Base-by-base conservation (phyloP, 2,888 invertebrate genomes). In the Drosophila emarginata region DNA sequence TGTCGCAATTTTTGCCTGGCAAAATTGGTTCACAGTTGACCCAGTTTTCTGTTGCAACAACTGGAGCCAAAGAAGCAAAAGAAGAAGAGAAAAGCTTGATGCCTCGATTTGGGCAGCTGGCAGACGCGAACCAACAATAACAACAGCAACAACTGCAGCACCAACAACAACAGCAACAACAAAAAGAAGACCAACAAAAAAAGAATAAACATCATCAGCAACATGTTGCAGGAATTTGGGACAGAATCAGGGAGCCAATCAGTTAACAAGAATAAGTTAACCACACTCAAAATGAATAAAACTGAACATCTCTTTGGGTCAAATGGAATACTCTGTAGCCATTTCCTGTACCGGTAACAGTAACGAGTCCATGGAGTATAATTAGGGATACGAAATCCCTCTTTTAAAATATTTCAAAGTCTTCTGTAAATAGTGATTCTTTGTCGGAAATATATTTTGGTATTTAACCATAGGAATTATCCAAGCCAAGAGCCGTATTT, bases 1-100 rank as follows among this genome's bases (percentile, higher is more conserved):
- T 77, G 58, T 64, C 60, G 72, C 74, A 77, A 50, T 23, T 77
- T 72, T 57, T 61, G 63, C 56, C 57, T 53, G 61, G 45, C 45
- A 63, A 63, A 63, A 63, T 63, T 63, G 63, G 63, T 63, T 56
- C 63, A 63, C 56, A 63, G 45, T 57, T 63, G 63, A 63, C 63
- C 63, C 63, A 63, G 56, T 56, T 63, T 63, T 63, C 11, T 50
- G 54, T 54, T 54, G 54, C 53, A 53, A n/a, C 53, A 53, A 28
- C 53, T 28, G 28, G 26, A 53, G 52, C 28, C 26, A 53, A 26
- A 53, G 14, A 14, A 32, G 15, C 32, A 11, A 32, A 50, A 11
- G 21, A 50, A 11, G 40, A 40, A 1, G 40, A 40, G 40, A 23
- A 54, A 54, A 36, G 36, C 54, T 36, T 54, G 32, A 36, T 54